Evolutionary conservation across 2,888 invertebrate species (phyloP).

Genomic region (Cataglyphis rosenhaueri): DNA sequence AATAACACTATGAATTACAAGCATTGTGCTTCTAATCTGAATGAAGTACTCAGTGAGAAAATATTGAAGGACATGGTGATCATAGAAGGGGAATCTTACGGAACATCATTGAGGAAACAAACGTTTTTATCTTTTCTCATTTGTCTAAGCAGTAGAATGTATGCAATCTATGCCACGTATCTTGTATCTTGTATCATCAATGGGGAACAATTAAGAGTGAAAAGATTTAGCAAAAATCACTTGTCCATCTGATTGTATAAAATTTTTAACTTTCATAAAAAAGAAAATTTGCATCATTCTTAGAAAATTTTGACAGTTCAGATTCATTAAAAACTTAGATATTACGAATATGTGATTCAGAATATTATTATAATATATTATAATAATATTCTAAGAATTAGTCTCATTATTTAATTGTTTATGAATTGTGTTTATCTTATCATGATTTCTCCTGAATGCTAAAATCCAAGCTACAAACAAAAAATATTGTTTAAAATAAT

Average conservation of each 20-base stretch:
- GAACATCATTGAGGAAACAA: slow-evolving; percentile 73
- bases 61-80: slow-evolving; percentile 68
- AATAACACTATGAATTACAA: slow-evolving; percentile 31
- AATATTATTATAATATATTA: not conserved
- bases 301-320: slow-evolving; percentile 6
- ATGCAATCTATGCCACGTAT: slow-evolving; percentile 65
- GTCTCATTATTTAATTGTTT: not conserved
- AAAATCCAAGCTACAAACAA: not conserved
- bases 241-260: slow-evolving; percentile 26
- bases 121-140: slow-evolving; percentile 66
- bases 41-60: slow-evolving; percentile 69
- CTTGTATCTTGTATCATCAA: slow-evolving; percentile 65
- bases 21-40: slow-evolving; percentile 42
- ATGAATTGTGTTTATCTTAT: not conserved
- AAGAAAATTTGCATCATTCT: slow-evolving; percentile 18
- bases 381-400: not conserved
- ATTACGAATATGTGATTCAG: not conserved
- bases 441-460: not conserved
- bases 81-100: slow-evolving; percentile 66
- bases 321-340: not conserved
- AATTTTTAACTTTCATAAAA: not conserved
- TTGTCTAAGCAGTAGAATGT: slow-evolving; percentile 64
- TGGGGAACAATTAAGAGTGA: slow-evolving; percentile 67
- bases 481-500: not conserved
- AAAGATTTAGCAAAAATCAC: slow-evolving; percentile 52